phyloP scores from a whole-genome alignment of 2,888 invertebrate genomes.

The Congeria kusceri region DNA sequence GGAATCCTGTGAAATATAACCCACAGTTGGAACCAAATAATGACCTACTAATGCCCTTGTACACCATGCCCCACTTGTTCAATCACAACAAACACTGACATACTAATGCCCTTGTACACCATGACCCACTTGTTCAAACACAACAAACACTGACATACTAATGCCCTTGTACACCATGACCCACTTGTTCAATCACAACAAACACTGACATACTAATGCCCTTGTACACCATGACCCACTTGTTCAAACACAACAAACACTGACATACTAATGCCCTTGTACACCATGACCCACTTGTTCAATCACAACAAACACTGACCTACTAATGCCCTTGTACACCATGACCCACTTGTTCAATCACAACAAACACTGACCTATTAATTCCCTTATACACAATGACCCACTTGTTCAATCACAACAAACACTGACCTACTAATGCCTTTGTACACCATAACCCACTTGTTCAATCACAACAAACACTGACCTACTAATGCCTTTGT shows the following conservation, averaged over 20 bases:
- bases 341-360: conserved; percentile 92
- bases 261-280: conserved; percentile 90
- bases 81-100: conserved; percentile 70
- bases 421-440: conserved; percentile 88
- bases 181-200: conserved; percentile 97
- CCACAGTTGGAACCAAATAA: too few relatives aligned
- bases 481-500: conserved; percentile 90
- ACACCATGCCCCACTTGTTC: conserved; percentile 98
- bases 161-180: conserved; percentile 98
- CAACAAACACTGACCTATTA: conserved; percentile 74
- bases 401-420: too few relatives aligned
- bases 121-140: conserved; percentile 99
- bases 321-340: conserved; percentile 95
- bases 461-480: too few relatives aligned
- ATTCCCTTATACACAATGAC: conserved; percentile 97
- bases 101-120: conserved; percentile 94
- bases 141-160: conserved; percentile 87
- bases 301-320: too few relatives aligned
- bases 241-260: conserved; percentile 45
- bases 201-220: conserved; percentile 87
- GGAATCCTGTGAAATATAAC: too few relatives aligned
- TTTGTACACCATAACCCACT: conserved; percentile 94
- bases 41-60: conserved; percentile 90
- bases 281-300: conserved; percentile 96
- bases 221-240: conserved; percentile 99